Base-by-base conservation (phyloP, 1,140 invertebrate genomes). In the Heterodera carotae region DNA sequence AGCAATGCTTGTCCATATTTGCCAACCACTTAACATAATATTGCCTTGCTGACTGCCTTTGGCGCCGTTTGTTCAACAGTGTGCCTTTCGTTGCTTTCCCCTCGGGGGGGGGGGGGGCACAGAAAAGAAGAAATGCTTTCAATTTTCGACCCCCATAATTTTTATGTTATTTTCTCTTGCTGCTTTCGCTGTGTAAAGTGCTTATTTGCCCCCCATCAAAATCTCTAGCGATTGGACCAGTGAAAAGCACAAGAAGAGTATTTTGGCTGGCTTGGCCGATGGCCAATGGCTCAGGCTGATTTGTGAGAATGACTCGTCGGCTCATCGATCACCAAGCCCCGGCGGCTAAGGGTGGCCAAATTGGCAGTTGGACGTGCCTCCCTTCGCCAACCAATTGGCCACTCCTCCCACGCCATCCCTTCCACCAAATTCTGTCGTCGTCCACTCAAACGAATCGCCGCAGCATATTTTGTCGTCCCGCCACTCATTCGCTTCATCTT, bases 401-500 rank as follows among this genome's bases (percentile, higher is more conserved):
- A 66, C 62, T 66, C 33, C n/a, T 66, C 10, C 59, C 36, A 39
- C 36, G n/a, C 62, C 27, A n/a, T 18, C 62, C 7, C 62, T 27
- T 3, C 27, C 62, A 31, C 5, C n/a, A 15, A 66, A 5, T 62
- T 1, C 27, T n/a, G n/a, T n/a, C n/a, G 7, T 15, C 33, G 7
- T 66, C 62, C 62, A 29, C 18, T 53, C 48, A 53, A 39, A 8
- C 39, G 39, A 39, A 39, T 53, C 48, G 18, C 48, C 4, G 12
- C 48, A 53, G n/a, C n/a, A 69, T 31, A 33, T 31, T 34, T 72
- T 72, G 34, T 33, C 64, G 27, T 27, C 27, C 69, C 36, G 43
- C 25, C 36, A 53, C 31, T 74, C 34, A 34, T 64, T 62, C 62
- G 56, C 34, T 31, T 74, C 70, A 60, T 60, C 56, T 53, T 60